Conservation (phyloP, 2,797 vertebrate genomes). For the Tangara arthus region DNA sequence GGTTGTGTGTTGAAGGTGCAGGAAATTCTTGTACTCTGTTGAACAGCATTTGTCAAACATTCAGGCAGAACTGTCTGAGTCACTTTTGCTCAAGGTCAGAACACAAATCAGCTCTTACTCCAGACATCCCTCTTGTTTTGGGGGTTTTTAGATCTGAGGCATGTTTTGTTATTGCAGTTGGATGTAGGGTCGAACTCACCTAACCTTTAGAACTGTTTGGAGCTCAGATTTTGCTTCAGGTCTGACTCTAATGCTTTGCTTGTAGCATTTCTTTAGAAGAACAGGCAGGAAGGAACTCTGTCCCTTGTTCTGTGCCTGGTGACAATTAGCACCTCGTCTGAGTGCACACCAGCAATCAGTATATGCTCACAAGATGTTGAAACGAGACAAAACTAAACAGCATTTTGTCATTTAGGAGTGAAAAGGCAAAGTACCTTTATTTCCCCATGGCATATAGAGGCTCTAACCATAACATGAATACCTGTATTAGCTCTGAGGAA, state of each 20-base stretch:
- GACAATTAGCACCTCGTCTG: not conserved
- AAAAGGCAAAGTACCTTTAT: not conserved
- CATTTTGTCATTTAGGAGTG: not conserved
- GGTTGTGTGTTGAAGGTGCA: not conserved
- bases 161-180: not conserved
- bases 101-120: not conserved
- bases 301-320: not conserved
- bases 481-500: not conserved
- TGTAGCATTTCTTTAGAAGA: not conserved
- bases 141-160: not conserved
- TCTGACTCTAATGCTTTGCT: not conserved
- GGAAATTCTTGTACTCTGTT: not conserved
- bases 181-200: not conserved
- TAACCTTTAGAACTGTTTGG: not conserved
- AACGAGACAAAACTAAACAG: not conserved
- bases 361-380: not conserved
- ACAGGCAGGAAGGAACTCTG: not conserved
- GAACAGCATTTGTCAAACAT: not conserved
- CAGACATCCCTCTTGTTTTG: not conserved
- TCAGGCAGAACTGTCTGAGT: not conserved
- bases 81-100: not conserved
- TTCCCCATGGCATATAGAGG: not conserved
- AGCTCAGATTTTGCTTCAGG: not conserved
- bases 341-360: fast-evolving
- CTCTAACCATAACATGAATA: not conserved